A percentile compares a stretch with the other conserved stretches of the same genome.
Conservation (phyloP, 2,888 invertebrate genomes). For the Phortica okadai region DNA sequence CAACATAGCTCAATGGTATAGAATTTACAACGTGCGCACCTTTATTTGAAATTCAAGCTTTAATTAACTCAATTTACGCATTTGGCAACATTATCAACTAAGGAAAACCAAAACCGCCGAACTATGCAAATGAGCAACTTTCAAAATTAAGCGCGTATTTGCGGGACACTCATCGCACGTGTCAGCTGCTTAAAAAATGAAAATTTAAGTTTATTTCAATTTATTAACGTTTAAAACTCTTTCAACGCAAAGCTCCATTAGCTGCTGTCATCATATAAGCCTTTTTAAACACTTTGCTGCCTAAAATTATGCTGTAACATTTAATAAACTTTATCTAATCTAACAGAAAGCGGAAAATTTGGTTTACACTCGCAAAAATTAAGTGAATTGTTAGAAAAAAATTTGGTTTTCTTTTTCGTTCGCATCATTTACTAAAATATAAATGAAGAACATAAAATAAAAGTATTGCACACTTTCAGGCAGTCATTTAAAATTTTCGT, state of each 20-base stretch:
- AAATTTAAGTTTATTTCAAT: too few relatives aligned
- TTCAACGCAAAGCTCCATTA: too few relatives aligned
- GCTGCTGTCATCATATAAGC: too few relatives aligned
- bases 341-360: too few relatives aligned
- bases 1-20: background rate
- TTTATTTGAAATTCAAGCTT: slow-evolving; percentile 47
- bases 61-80: slow-evolving; percentile 70
- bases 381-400: too few relatives aligned
- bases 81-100: slow-evolving; percentile 65
- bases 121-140: too few relatives aligned
- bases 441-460: background rate
- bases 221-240: too few relatives aligned
- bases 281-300: background rate
- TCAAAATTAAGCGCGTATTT: too few relatives aligned
- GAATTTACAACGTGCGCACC: slow-evolving; percentile 23
- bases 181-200: too few relatives aligned
- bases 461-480: background rate
- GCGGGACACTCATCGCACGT: too few relatives aligned
- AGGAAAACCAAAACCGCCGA: background rate
- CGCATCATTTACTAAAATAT: background rate
- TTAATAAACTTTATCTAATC: background rate
- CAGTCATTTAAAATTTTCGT: background rate
- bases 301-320: background rate
- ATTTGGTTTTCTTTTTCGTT: too few relatives aligned
- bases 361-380: too few relatives aligned